These are phyloP conservation scores for Aleadryas rufinucha DNA, from an alignment of 2,113 vertebrate genomes.

Conservation along the genomic window DNA sequence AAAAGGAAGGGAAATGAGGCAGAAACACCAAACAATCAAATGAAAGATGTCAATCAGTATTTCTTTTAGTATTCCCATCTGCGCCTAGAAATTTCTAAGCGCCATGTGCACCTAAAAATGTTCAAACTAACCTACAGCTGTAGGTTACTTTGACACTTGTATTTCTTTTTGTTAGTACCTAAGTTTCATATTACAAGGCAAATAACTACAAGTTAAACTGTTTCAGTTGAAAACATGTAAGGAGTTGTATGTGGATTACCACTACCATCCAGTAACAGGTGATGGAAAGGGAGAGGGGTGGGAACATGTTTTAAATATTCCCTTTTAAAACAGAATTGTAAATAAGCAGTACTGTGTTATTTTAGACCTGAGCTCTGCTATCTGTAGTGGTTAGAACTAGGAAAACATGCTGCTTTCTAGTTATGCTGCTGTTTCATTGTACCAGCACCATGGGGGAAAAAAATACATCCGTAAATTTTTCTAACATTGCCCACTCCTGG, in stretches of 20 bases:
- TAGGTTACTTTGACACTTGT: background rate
- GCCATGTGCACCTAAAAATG: background rate
- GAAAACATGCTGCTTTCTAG: constrained; percentile 70
- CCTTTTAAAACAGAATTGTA: constrained; percentile 63
- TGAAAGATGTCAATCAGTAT: constrained; percentile 22
- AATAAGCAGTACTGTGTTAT: constrained; percentile 68
- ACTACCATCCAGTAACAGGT: constrained; percentile 33
- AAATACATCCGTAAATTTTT: constrained; percentile 48
- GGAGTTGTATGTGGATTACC: constrained; percentile 48
- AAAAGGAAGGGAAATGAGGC: background rate
- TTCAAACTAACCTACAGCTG: background rate
- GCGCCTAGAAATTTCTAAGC: background rate
- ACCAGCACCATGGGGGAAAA: constrained; percentile 42
- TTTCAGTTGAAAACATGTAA: constrained; percentile 53
- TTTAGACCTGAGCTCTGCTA: constrained; percentile 67
- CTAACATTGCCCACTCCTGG: constrained; percentile 41
- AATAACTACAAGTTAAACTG: constrained; percentile 45
- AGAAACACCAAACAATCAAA: background rate
- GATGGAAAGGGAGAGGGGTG: constrained; percentile 49
- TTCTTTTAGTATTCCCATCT: constrained; percentile 28
- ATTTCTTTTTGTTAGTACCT: background rate
- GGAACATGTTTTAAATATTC: constrained; percentile 66
- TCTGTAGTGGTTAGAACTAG: constrained; percentile 66
- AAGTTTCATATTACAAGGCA: constrained; percentile 16
- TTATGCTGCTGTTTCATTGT: constrained; percentile 67